phyloP scores from a whole-genome alignment of 1,140 invertebrate genomes.

The Microplitis mediator region DNA sequence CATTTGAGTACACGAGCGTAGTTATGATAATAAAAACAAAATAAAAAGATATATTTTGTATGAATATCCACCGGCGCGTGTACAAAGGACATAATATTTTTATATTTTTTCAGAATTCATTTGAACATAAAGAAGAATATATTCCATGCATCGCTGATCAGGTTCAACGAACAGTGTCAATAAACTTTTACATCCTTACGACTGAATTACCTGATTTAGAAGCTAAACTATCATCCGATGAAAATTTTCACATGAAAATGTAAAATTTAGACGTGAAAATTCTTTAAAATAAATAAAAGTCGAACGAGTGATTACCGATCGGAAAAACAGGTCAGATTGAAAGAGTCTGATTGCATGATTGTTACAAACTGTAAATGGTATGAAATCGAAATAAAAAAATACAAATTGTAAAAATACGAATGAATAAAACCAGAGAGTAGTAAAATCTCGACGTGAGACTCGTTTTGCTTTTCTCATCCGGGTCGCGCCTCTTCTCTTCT shows the following conservation, averaged over 20 bases:
- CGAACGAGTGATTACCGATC: not conserved
- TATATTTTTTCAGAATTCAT: constrained; percentile 8
- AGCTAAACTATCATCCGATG: too few species aligned
- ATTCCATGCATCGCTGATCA: constrained; percentile 31
- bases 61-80: not conserved
- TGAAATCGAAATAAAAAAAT: too few species aligned
- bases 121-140: constrained; percentile 24
- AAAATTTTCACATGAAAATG: not conserved
- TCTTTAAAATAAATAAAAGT: not conserved
- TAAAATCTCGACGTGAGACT: not conserved
- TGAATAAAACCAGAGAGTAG: not conserved
- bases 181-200: constrained; percentile 11
- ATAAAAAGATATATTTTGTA: too few species aligned
- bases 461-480: constrained; percentile 4
- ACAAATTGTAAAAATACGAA: not conserved
- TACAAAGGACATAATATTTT: not conserved
- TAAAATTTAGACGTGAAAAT: not conserved
- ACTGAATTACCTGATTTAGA: not conserved
- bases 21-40: too few species aligned
- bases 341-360: too few species aligned
- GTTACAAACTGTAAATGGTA: too few species aligned
- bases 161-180: constrained; percentile 25
- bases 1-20: too few species aligned
- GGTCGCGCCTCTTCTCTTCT: not conserved
- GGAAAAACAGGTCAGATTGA: too few species aligned